These are phyloP conservation scores for Heteromyza rotundicornis DNA, from an alignment of 2,888 invertebrate genomes.

Conservation along the genomic window DNA sequence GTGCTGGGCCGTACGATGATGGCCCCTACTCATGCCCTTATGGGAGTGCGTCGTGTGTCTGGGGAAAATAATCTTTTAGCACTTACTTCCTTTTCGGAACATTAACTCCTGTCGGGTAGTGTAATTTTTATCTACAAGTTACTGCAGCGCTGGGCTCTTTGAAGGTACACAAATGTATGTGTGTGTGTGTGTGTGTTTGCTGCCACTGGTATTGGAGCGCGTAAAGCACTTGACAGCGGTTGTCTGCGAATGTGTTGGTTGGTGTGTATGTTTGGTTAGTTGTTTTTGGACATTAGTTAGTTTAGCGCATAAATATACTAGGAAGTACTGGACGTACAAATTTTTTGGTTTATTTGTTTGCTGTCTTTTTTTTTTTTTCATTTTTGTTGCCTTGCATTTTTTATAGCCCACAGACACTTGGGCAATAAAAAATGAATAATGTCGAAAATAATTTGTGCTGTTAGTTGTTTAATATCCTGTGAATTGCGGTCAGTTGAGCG, in stretches of 20 bases:
- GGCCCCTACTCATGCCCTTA: no score
- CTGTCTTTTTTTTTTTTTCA: not conserved
- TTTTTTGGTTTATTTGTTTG: not conserved
- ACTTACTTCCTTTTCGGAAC: slow-evolving; percentile 38
- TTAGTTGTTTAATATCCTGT: slow-evolving; percentile 37
- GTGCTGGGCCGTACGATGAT: no score
- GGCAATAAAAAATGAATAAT: slow-evolving; percentile 25
- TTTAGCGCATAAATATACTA: not conserved
- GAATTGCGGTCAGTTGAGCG: slow-evolving; percentile 40
- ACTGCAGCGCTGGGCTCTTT: not conserved
- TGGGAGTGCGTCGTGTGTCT: no score
- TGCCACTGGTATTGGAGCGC: no score
- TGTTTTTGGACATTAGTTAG: not conserved
- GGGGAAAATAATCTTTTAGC: slow-evolving; percentile 31
- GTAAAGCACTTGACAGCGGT: no score
- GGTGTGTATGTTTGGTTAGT: no score
- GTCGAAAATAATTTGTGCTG: slow-evolving; percentile 11
- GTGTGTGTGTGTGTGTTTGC: slow-evolving; percentile 10
- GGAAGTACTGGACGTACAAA: not conserved
- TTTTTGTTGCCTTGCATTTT: not conserved
- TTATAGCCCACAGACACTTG: not conserved
- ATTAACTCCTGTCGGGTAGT: slow-evolving; percentile 39
- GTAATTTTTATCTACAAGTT: slow-evolving; percentile 27
- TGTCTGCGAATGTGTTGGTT: no score
- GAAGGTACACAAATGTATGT: not conserved